These are phyloP conservation scores for Bombus sylvicola DNA, from an alignment of 1,140 invertebrate genomes.

Conservation along the genomic window DNA sequence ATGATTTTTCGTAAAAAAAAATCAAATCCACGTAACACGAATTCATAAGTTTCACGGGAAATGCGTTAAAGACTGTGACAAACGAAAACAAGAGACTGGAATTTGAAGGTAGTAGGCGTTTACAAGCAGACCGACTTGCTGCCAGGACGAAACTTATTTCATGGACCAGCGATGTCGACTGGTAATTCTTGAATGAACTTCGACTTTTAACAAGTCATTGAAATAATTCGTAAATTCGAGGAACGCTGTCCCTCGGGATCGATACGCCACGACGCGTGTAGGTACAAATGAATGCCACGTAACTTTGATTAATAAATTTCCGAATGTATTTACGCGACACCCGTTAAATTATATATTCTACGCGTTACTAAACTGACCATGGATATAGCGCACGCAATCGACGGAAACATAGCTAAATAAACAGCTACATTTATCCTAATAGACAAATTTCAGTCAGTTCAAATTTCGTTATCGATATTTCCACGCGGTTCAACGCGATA, in stretches of 20 bases:
- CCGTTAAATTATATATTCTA: background rate
- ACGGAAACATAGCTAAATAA: background rate
- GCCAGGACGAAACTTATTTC: conserved; percentile 44
- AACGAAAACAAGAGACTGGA: too few relatives aligned
- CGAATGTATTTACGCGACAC: background rate
- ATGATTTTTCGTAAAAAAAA: too few relatives aligned
- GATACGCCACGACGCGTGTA: background rate
- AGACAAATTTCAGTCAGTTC: background rate
- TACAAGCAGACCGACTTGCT: too few relatives aligned
- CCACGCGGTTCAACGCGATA: background rate
- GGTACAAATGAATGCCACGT: background rate
- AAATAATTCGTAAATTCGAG: conserved; percentile 19
- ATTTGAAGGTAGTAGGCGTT: too few relatives aligned
- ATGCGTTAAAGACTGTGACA: too few relatives aligned
- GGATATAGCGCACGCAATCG: background rate
- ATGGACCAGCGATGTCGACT: background rate
- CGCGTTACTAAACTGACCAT: background rate
- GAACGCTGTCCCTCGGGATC: background rate
- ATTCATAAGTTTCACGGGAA: too few relatives aligned
- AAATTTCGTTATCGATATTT: conserved; percentile 26
- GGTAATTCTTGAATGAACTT: conserved; percentile 36
- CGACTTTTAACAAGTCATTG: conserved; percentile 55
- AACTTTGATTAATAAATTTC: conserved; percentile 26
- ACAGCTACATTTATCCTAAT: background rate
- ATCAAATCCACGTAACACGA: too few relatives aligned